Percentiles rank a stretch among this genome's conserved stretches.
Conservation (phyloP, 2,113 vertebrate species). For the Ceyx cyanopectus region DNA sequence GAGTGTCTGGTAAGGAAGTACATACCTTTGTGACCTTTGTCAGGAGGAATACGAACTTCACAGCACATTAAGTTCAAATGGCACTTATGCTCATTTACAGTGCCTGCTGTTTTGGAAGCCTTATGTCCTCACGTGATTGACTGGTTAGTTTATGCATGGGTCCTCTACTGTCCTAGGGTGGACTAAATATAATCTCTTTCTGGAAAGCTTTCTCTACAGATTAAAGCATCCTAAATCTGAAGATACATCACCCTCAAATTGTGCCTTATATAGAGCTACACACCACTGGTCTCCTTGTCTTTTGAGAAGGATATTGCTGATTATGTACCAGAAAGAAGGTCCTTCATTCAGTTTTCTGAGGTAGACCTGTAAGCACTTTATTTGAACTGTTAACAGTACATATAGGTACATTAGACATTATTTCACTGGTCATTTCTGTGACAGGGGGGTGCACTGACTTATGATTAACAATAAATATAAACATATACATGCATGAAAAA, state of each 20-base stretch:
- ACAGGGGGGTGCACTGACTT: neutral
- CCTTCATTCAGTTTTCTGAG: neutral
- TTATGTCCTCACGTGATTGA: neutral
- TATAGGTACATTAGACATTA: neutral
- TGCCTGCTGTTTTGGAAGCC: neutral
- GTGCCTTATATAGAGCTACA: neutral
- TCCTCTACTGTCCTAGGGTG: neutral
- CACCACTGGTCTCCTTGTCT: neutral
- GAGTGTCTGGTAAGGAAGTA: neutral
- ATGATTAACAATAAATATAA: neutral
- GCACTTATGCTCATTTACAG: neutral
- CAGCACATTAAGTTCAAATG: neutral
- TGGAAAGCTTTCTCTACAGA: neutral
- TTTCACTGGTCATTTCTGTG: neutral
- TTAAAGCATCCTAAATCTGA: neutral
- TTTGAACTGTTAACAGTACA: neutral
- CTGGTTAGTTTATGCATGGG: neutral
- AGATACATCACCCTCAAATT: neutral
- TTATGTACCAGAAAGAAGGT: neutral
- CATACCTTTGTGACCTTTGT: neutral
- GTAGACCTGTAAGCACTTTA: neutral
- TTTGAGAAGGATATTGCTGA: neutral
- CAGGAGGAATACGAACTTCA: neutral
- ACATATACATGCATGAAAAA: neutral
- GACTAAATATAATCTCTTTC: neutral